Percentiles rank a stretch among this genome's conserved stretches.
phyloP scores from a whole-genome alignment of 2,797 vertebrate species.

The Acrocephalus scirpaceus region DNA sequence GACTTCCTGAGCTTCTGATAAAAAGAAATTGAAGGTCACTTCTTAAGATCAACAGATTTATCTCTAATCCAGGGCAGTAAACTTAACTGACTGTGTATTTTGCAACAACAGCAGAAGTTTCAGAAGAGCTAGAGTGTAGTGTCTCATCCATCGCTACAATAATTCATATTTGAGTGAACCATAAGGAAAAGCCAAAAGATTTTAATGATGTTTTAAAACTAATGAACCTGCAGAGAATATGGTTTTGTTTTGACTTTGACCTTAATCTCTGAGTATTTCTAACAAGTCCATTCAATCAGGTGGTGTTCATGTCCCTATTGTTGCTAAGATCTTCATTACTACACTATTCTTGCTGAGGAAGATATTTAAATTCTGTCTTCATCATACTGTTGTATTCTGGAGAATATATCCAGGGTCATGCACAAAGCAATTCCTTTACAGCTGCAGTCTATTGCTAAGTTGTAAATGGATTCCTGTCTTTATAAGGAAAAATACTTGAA shows the following conservation, averaged over 20 bases:
- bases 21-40: slow-evolving; percentile 49
- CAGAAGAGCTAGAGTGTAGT: not conserved
- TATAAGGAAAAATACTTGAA: not conserved
- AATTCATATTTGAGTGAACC: not conserved
- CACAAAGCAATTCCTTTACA: not conserved
- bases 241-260: not conserved
- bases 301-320: not conserved
- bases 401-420: not conserved
- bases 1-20: slow-evolving; percentile 17
- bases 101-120: slow-evolving; percentile 26
- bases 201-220: not conserved
- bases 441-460: not conserved
- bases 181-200: not conserved
- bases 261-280: not conserved
- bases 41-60: slow-evolving; percentile 43
- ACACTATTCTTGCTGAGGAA: not conserved
- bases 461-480: not conserved
- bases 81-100: slow-evolving; percentile 43
- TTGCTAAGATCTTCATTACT: not conserved
- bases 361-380: not conserved
- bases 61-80: slow-evolving; percentile 34
- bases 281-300: not conserved
- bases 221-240: not conserved
- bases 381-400: not conserved
- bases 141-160: not conserved